phyloP scores from a whole-genome alignment of 2,113 vertebrate genomes.

The Axis porcinus region DNA sequence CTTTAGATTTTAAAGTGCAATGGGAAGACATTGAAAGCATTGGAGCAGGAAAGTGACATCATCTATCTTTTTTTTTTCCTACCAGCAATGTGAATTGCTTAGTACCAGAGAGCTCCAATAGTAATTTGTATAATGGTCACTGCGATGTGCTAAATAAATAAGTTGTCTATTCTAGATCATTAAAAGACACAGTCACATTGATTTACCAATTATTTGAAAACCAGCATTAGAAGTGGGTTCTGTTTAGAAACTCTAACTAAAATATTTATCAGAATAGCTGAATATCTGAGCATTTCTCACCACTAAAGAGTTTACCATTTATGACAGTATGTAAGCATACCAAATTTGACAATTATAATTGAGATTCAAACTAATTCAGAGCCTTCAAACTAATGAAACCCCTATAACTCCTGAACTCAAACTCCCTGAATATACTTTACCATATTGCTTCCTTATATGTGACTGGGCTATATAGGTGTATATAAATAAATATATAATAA shows the following conservation, averaged over 20 bases:
- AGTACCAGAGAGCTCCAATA: neutral
- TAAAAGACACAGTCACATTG: neutral
- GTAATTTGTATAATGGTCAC: neutral
- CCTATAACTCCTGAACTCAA: neutral
- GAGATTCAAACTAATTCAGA: neutral
- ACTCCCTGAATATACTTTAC: neutral
- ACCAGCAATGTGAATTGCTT: neutral
- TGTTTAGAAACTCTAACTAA: neutral
- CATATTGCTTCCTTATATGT: neutral
- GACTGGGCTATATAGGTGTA: neutral
- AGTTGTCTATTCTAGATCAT: neutral
- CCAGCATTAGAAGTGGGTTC: neutral
- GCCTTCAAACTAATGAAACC: neutral
- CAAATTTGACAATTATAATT: neutral
- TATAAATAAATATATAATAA: neutral
- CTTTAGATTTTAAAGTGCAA: neutral
- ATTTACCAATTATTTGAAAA: slow-evolving; percentile 11
- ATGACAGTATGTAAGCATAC: neutral
- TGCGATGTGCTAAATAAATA: neutral
- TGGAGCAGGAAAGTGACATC: neutral
- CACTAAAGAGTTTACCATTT: neutral
- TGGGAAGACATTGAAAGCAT: neutral
- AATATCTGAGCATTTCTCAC: neutral
- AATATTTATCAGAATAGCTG: neutral
- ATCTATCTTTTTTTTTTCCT: neutral